phyloP scores from a whole-genome alignment of 2,888 invertebrate species.

The Allolobophora icterica region DNA sequence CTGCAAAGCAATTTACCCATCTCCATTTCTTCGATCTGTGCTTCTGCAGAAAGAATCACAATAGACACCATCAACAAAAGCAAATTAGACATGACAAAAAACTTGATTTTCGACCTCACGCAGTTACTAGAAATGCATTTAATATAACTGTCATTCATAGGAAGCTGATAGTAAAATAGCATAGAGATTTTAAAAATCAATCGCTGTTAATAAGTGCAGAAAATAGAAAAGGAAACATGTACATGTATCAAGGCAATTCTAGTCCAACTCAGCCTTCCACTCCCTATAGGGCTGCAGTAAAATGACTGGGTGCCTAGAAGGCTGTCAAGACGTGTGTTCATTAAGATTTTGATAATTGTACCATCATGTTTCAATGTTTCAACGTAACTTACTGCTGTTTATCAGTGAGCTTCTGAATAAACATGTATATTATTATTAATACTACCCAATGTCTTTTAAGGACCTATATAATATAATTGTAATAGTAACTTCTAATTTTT shows the following conservation, averaged over 20 bases:
- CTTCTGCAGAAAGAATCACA: constrained; percentile 34
- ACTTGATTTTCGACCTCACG: not conserved
- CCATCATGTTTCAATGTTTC: no score
- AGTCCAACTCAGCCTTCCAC: no score
- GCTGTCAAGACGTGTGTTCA: no score
- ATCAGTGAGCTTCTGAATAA: no score
- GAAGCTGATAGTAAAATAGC: not conserved
- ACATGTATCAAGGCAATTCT: not conserved
- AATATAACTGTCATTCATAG: not conserved
- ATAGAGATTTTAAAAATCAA: constrained; percentile 17
- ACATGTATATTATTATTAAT: no score
- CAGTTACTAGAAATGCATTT: no score
- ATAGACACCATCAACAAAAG: not conserved
- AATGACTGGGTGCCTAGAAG: no score
- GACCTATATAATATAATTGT: not conserved
- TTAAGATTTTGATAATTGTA: no score
- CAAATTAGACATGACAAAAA: not conserved
- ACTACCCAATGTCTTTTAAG: not conserved
- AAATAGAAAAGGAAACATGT: not conserved
- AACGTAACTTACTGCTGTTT: no score
- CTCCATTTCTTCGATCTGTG: constrained; percentile 37
- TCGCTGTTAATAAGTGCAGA: not conserved
- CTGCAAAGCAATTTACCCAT: constrained; percentile 51
- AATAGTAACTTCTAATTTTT: no score
- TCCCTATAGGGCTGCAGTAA: no score